Percentiles rank a stretch among this genome's conserved stretches.
phyloP scores from a whole-genome alignment of 2,113 vertebrate genomes.

The Periophthalmus modestus region DNA sequence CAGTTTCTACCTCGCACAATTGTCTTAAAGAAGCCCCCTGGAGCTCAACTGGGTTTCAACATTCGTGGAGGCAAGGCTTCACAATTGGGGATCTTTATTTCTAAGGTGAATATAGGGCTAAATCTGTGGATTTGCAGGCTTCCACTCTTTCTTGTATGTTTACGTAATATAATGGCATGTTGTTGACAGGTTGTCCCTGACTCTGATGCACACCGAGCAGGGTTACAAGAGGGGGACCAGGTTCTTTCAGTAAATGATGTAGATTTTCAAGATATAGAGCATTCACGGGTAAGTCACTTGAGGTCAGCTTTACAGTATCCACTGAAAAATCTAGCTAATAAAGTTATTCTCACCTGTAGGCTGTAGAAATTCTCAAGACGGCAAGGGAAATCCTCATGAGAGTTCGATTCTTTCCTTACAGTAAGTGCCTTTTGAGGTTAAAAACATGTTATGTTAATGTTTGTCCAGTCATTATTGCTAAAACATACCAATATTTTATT shows the following conservation, averaged over 20 bases:
- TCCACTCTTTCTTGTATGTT: not conserved
- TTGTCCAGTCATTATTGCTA: not conserved
- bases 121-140: not conserved
- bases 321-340: not conserved
- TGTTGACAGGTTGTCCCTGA: constrained; percentile 89
- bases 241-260: constrained; percentile 96
- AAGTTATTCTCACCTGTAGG: constrained; percentile 70
- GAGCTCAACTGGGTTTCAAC: constrained; percentile 96
- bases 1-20: constrained; percentile 93
- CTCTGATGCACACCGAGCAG: constrained; percentile 93
- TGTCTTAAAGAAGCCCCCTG: constrained; percentile 91
- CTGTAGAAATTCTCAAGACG: constrained; percentile 96
- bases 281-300: constrained; percentile 86
- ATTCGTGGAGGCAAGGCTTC: constrained; percentile 97
- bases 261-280: constrained; percentile 98
- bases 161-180: not conserved
- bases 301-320: not conserved
- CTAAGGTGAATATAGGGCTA: constrained; percentile 81
- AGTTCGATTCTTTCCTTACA: constrained; percentile 98
- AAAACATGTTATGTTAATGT: not conserved
- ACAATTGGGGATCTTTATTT: constrained; percentile 97
- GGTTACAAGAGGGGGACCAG: constrained; percentile 96
- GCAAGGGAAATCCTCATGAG: constrained; percentile 95
- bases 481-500: not conserved
- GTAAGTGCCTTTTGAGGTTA: constrained; percentile 75